A percentile compares a stretch with the other conserved stretches of the same genome.
Evolutionary conservation across 2,888 invertebrate genomes (phyloP).

Genomic region (Drymonia ruficornis): DNA sequence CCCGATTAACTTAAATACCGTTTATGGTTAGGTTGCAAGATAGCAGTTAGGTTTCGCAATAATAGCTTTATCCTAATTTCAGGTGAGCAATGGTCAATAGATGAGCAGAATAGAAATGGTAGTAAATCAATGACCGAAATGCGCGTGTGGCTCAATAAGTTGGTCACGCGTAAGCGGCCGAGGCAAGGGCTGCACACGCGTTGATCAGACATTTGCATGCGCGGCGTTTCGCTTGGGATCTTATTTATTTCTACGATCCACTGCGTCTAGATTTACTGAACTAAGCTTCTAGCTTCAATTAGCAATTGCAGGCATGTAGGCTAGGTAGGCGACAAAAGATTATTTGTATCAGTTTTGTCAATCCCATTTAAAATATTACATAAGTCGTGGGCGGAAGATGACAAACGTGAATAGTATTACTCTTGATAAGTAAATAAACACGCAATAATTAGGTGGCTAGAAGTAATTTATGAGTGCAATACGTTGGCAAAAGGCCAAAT

Average conservation of each 20-base stretch:
- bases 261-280: slow-evolving; percentile 8
- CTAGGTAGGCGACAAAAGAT: neutral
- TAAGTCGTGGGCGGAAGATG: slow-evolving; percentile 8
- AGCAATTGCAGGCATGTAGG: slow-evolving; percentile 8
- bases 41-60: slow-evolving; percentile 43
- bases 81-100: slow-evolving; percentile 42
- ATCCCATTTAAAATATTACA: slow-evolving; percentile 13
- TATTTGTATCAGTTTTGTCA: slow-evolving; percentile 2
- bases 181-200: slow-evolving; percentile 52
- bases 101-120: slow-evolving; percentile 70
- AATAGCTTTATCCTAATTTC: slow-evolving; percentile 53
- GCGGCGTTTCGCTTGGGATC: slow-evolving; percentile 28
- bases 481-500: slow-evolving; percentile 54
- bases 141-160: slow-evolving; percentile 64
- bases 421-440: slow-evolving; percentile 29
- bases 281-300: slow-evolving; percentile 4
- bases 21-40: slow-evolving; percentile 2
- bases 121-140: slow-evolving; percentile 62
- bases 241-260: slow-evolving; percentile 17
- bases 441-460: slow-evolving; percentile 45
- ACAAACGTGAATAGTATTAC: slow-evolving; percentile 12
- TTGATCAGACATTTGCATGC: slow-evolving; percentile 63
- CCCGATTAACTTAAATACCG: neutral
- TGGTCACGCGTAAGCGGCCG: slow-evolving; percentile 61
- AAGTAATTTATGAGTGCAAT: slow-evolving; percentile 50